A percentile compares a stretch with the other conserved stretches of the same genome.
These are phyloP conservation scores for Cichladusa arquata DNA, from an alignment of 2,113 vertebrate species.

Conservation along the genomic window DNA sequence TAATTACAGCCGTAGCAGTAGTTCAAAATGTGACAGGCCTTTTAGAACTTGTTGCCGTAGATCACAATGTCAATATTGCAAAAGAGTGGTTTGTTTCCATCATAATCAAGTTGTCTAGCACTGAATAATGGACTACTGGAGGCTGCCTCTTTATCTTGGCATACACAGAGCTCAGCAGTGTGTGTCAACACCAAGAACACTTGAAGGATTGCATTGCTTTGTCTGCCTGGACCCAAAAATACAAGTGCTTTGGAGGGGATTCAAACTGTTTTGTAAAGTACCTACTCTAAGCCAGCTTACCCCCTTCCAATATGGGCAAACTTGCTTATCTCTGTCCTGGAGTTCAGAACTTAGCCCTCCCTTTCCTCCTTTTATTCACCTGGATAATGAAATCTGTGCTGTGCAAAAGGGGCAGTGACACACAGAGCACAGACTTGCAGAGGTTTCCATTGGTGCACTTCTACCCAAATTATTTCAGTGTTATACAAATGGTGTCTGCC, in stretches of 20 bases:
- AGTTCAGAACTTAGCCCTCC: conserved; percentile 24
- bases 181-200: conserved; percentile 27
- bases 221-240: conserved; percentile 13
- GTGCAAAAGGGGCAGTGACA: not conserved
- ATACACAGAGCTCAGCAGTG: not conserved
- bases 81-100: conserved; percentile 18
- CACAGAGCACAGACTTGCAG: not conserved
- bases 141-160: conserved; percentile 24
- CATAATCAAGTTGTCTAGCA: conserved; percentile 34
- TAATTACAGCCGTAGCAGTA: not conserved
- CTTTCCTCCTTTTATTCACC: conserved; percentile 59
- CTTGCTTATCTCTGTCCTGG: conserved; percentile 25
- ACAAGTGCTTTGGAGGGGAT: conserved; percentile 11
- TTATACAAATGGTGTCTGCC: rapidly evolving
- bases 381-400: not conserved
- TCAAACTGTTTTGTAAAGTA: conserved; percentile 10
- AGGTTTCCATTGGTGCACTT: not conserved
- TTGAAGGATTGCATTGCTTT: conserved; percentile 35
- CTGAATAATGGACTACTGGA: conserved; percentile 53
- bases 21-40: not conserved
- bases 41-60: not conserved
- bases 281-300: not conserved
- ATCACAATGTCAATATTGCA: conserved; percentile 30
- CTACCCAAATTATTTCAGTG: not conserved
- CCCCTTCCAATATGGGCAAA: not conserved